Conservation (phyloP, 53 echinoderm and acorn worm species). For the Echinarachnius parma region DNA sequence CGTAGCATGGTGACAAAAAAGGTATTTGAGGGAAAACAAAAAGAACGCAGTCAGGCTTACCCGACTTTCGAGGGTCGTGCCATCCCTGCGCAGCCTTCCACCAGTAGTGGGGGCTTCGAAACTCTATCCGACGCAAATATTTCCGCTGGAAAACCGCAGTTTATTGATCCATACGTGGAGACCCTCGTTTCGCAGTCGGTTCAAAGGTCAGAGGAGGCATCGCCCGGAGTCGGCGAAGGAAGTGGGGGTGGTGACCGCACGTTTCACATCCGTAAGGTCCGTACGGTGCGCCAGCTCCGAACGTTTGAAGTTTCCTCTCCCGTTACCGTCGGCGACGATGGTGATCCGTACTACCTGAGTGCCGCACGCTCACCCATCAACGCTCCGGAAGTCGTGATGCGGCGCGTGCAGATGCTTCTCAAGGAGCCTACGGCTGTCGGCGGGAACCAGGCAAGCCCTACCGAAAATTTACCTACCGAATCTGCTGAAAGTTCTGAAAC, state of each 20-base stretch:
- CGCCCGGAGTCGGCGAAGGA: background rate
- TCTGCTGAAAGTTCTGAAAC: no score
- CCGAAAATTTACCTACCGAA: no score
- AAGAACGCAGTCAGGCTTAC: slow-evolving; percentile 29
- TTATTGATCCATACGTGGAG: slow-evolving; percentile 9
- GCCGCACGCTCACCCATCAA: slow-evolving; percentile 36
- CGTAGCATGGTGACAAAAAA: slow-evolving; percentile 30
- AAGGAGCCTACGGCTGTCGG: slow-evolving; percentile 40
- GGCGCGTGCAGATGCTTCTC: slow-evolving; percentile 44
- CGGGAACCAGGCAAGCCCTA: slow-evolving; percentile 43
- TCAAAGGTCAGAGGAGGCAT: slow-evolving; percentile 2
- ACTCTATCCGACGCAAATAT: background rate
- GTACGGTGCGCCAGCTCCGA: slow-evolving; percentile 9
- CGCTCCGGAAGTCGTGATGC: slow-evolving; percentile 56
- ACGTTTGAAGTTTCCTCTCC: background rate
- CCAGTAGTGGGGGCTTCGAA: slow-evolving; percentile 7
- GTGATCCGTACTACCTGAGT: slow-evolving; percentile 29
- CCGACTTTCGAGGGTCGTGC: slow-evolving; percentile 17
- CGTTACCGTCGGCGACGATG: background rate
- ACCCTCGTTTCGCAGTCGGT: background rate
- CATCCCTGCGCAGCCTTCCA: slow-evolving; percentile 6
- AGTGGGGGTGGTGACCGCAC: slow-evolving; percentile 9
- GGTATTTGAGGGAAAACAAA: slow-evolving; percentile 29
- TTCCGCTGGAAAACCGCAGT: background rate
- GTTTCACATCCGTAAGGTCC: slow-evolving; percentile 13